A percentile compares a stretch with the other conserved stretches of the same genome.
phyloP scores from a whole-genome alignment of 2,888 invertebrate species.

The Thera britannica region DNA sequence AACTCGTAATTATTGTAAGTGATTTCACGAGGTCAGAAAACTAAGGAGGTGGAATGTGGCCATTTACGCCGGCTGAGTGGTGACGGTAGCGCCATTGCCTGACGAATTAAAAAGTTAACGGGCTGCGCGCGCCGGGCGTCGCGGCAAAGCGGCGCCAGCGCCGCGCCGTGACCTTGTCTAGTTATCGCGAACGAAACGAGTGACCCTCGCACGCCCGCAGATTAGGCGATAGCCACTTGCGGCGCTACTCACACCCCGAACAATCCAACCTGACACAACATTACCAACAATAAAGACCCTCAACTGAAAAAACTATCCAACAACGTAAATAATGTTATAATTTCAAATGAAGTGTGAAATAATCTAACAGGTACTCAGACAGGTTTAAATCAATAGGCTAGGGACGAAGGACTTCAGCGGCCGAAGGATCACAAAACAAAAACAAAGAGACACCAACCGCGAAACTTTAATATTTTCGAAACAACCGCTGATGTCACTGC shows the following conservation, averaged over 20 bases:
- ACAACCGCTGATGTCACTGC: conserved; percentile 72
- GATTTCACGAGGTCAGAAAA: conserved; percentile 43
- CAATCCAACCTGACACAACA: conserved; percentile 18
- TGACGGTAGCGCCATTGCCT: conserved; percentile 65
- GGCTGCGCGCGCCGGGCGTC: conserved; percentile 69
- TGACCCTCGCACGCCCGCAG: conserved; percentile 73
- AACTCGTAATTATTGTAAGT: conserved; percentile 38
- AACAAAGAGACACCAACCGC: conserved; percentile 53
- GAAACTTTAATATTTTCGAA: conserved; percentile 61
- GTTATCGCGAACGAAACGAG: conserved; percentile 76
- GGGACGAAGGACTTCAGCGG: conserved; percentile 12
- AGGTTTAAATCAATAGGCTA: conserved; percentile 19
- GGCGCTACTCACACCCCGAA: conserved; percentile 44
- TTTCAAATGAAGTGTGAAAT: background rate
- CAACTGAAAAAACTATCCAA: background rate
- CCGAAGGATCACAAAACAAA: conserved; percentile 38
- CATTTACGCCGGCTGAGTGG: conserved; percentile 64
- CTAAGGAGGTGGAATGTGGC: conserved; percentile 47
- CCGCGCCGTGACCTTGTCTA: conserved; percentile 82
- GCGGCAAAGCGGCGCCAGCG: conserved; percentile 78
- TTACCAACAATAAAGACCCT: background rate
- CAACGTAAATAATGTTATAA: conserved; percentile 2
- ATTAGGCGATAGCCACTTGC: conserved; percentile 68
- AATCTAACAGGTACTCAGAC: conserved; percentile 28
- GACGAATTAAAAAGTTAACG: conserved; percentile 81